A percentile compares a stretch with the other conserved stretches of the same genome.
phyloP scores from a whole-genome alignment of 2,113 vertebrate genomes.

The Catagonus wagneri region DNA sequence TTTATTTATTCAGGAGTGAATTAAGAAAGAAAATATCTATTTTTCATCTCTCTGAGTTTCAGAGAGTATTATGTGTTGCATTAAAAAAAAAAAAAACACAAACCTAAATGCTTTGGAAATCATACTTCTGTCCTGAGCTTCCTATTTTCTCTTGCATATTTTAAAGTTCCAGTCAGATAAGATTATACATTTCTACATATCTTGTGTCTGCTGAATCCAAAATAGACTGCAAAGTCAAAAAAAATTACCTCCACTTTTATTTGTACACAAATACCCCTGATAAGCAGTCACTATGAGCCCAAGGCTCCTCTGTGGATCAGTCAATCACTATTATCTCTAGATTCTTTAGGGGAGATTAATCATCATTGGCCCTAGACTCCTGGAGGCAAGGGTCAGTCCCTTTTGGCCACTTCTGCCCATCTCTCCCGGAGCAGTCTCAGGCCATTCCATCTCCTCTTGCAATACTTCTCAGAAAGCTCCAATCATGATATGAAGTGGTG shows the following conservation, averaged over 20 bases:
- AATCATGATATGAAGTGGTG: background rate
- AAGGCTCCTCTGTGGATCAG: background rate
- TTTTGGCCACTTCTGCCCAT: background rate
- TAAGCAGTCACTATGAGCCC: too few species aligned
- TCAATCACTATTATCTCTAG: background rate
- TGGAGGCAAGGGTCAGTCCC: fast-evolving
- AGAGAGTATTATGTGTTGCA: background rate
- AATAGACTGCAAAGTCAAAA: background rate
- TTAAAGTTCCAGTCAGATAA: background rate
- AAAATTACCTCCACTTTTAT: background rate
- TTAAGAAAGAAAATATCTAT: background rate
- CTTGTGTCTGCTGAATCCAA: background rate
- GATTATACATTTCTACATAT: background rate
- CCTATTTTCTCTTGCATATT: background rate
- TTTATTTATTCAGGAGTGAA: background rate
- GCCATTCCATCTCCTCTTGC: too few species aligned
- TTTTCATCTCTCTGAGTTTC: background rate
- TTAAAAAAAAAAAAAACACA: too few species aligned
- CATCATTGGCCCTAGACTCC: background rate
- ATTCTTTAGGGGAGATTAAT: background rate
- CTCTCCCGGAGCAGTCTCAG: background rate
- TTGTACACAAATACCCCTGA: too few species aligned
- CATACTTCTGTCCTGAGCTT: background rate
- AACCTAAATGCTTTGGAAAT: background rate
- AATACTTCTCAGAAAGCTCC: background rate